Base-by-base conservation (phyloP, 1,140 invertebrate genomes). In the Cydia splendana region DNA sequence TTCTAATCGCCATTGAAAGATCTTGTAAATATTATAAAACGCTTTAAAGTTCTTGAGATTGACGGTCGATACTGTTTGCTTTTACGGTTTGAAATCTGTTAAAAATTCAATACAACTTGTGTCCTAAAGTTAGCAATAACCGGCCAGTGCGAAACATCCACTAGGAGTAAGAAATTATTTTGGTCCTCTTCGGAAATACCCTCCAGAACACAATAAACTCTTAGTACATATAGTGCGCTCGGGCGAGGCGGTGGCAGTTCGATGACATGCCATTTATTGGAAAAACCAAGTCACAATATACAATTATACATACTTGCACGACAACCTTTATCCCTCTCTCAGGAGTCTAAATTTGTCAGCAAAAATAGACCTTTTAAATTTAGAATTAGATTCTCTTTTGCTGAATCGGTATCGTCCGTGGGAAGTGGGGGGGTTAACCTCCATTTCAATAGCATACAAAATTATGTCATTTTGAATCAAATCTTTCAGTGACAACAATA, bases 121-220 rank as follows among this genome's bases (percentile, higher is more conserved):
- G 85, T 89, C 83, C 88, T 84, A 82, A 85, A 83, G 82, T 87
- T 87, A 87, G 85, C 87, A 86, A 91, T 84, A 88, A 84, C 90
- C 91, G 90, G 91, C 91, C 91, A 93, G 88, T 90, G 82, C 89
- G 86, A 83, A 89, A 89, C 89, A 91, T 93, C 91, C 91, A 93
- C 85, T 93, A 93, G 91, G 84, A 85, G 79, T 91, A 91, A 91
- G 89, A 77, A 78, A 84, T 82, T 85, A 85, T 84, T 91, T 86
- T 89, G 87, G 87, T 91, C 89, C 88, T 88, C 83, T 91, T 87
- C 83, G 82, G 84, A 85, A 85, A 84, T 81, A 90, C 89, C 91
- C 90, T 91, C 90, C 90, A 91, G 75, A 86, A 81, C 84, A 90
- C 85, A 89, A 91, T 91, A 86, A 89, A 90, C 81, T 79, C 80